These are phyloP conservation scores for Stictonetta naevosa DNA, from an alignment of 2,113 vertebrate genomes.

Conservation along the genomic window DNA sequence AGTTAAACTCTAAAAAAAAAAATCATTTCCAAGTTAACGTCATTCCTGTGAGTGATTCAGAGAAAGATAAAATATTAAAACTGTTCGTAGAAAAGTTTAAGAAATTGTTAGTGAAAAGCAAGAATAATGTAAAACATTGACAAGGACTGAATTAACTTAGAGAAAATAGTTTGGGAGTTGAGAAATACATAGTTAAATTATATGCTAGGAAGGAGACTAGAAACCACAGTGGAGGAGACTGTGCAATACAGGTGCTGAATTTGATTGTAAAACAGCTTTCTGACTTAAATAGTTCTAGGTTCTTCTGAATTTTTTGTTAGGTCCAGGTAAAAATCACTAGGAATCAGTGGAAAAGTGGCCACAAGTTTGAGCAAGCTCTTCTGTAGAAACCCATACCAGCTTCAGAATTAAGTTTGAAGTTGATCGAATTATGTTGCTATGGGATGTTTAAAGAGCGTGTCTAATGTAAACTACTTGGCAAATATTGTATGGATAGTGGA, in stretches of 20 bases:
- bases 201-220: neutral
- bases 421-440: neutral
- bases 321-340: neutral
- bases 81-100: neutral
- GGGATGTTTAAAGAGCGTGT: neutral
- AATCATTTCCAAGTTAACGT: neutral
- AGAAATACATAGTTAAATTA: neutral
- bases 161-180: neutral
- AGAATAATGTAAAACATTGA: neutral
- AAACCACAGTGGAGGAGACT: neutral
- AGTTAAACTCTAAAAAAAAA: neutral
- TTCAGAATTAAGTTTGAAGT: neutral
- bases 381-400: neutral
- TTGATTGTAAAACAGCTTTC: neutral
- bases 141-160: neutral
- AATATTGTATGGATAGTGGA: neutral
- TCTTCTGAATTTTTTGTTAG: neutral
- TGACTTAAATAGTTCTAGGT: neutral
- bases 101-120: neutral
- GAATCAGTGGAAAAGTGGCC: neutral
- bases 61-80: neutral
- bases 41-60: neutral
- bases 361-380: neutral
- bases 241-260: neutral
- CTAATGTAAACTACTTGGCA: neutral